Base-by-base conservation (phyloP, 2,797 vertebrate species). In the Phataginus tetradactyla region DNA sequence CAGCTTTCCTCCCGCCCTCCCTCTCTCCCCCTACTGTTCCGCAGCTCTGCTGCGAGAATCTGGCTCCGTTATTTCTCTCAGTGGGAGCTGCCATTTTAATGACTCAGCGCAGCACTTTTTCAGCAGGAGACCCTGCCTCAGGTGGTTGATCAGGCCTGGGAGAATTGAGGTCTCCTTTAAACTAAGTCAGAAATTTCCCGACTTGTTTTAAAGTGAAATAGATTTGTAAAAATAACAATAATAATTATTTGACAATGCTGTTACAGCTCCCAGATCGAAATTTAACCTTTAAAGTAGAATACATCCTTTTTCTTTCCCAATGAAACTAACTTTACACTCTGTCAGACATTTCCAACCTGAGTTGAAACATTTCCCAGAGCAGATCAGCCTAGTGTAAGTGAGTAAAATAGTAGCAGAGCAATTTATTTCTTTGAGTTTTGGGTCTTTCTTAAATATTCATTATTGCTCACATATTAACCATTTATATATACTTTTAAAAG, bases 141-240 rank as follows among this genome's bases (percentile, higher is more conserved):
- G 95, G 96, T 94, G 96, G 97, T 86, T 94, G 63, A 86, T 92
- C 83, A 75, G 89, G 86, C 96, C 96, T 92, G 97, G 97, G 97
- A 94, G 96, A 86, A 93, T 88, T 72, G 96, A 94, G 96, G 95
- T 90, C 91, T 97, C 96, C 96, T 92, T 98, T 97, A 97, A 97
- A 96, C 91, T 2, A 78, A 91, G 96, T 90, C 89, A 87, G 77
- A 96, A 90, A 88, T 97, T 86, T 95, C 91, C 96, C 80, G 96
- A 93, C 96, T 97, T 97, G 96, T 93, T 98, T 96, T 74, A 96
- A 96, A 97, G 94, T 95, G 86, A 93, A 97, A 94, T 93, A 66
- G 91, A 97, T 97, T 97, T 96, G 97, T 96, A 96, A 97, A 97
- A 97, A 94, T 96, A 98, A 97, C 92, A 97, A 97, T 97, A 97